Evolutionary conservation across 2,888 invertebrate genomes (phyloP).

Genomic region (Agrochola macilenta): DNA sequence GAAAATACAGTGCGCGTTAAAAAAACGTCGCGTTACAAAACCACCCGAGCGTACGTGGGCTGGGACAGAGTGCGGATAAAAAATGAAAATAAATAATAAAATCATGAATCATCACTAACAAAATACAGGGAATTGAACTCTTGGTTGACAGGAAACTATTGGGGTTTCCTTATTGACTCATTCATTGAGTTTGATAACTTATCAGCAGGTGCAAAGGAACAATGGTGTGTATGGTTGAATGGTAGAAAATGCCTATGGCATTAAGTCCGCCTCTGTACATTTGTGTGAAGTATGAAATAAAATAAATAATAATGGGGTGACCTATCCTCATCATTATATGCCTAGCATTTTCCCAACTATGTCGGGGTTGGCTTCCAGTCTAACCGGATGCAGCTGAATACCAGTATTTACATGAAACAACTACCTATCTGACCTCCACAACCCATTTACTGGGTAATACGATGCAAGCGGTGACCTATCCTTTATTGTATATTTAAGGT

Average conservation of each 20-base stretch:
- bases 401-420: too few relatives aligned
- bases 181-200: neutral
- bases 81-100: neutral
- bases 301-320: neutral
- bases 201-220: neutral
- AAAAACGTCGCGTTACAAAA: neutral
- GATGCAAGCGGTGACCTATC: too few relatives aligned
- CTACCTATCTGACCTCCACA: too few relatives aligned
- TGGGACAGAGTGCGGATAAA: neutral
- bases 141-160: slow-evolving; percentile 1
- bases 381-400: too few relatives aligned
- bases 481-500: neutral
- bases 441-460: too few relatives aligned
- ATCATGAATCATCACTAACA: slow-evolving; percentile 17
- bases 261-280: too few relatives aligned
- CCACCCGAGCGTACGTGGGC: neutral
- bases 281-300: too few relatives aligned
- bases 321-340: neutral
- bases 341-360: too few relatives aligned
- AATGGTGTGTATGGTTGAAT: neutral
- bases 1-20: neutral
- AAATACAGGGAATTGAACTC: slow-evolving; percentile 24
- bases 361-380: too few relatives aligned
- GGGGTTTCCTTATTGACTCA: slow-evolving; percentile 9
- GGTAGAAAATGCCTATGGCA: too few relatives aligned